phyloP scores from a whole-genome alignment of 1,140 invertebrate genomes.

The Acyrthosiphon pisum region DNA sequence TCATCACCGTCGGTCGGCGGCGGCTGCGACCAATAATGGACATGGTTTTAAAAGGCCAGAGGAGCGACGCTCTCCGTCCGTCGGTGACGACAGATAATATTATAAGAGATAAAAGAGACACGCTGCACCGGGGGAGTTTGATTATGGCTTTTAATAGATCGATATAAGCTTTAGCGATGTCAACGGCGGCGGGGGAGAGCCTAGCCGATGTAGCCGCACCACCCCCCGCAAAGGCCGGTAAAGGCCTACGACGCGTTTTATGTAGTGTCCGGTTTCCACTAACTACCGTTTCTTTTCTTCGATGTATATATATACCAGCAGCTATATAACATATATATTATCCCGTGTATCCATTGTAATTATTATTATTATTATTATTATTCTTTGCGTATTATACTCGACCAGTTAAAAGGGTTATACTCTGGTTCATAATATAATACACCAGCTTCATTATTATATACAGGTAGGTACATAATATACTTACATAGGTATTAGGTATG shows the following conservation, averaged over 20 bases:
- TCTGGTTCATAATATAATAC: neutral
- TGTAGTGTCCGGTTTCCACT: slow-evolving; percentile 39
- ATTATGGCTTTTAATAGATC: slow-evolving; percentile 40
- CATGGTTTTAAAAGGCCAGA: slow-evolving; percentile 6
- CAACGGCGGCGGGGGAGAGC: neutral
- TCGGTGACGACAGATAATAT: neutral
- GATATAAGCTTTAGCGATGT: slow-evolving; percentile 13
- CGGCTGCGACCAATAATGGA: neutral
- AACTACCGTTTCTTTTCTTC: neutral
- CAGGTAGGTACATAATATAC: neutral
- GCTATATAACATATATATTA: neutral
- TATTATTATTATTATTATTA: slow-evolving; percentile 43
- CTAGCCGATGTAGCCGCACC: neutral
- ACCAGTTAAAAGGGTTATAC: slow-evolving; percentile 22
- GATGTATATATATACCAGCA: neutral
- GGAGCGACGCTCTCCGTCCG: neutral
- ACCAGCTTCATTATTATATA: neutral
- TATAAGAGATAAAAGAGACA: slow-evolving; percentile 42
- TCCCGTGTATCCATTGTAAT: slow-evolving; percentile 3
- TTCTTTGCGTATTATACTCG: neutral
- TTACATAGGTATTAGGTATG: neutral
- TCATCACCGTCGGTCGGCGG: neutral
- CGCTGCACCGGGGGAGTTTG: neutral
- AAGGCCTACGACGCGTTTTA: slow-evolving; percentile 34
- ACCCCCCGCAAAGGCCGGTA: neutral